These are phyloP conservation scores for Heliconius sara DNA, from an alignment of 2,888 invertebrate genomes.

Conservation along the genomic window DNA sequence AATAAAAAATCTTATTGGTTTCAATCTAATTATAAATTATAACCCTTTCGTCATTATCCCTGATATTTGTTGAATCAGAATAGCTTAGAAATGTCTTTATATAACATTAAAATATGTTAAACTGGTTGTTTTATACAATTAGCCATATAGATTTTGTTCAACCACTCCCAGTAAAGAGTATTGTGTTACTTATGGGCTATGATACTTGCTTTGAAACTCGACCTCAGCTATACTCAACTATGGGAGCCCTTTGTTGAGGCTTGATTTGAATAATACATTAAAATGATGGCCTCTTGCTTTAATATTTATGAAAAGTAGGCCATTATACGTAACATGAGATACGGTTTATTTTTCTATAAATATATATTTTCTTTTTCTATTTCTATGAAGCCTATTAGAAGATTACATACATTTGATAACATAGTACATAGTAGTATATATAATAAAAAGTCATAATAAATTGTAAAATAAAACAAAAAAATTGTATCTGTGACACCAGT, in stretches of 20 bases:
- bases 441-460: not conserved
- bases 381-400: constrained; percentile 16
- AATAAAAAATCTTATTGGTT: too few relatives aligned
- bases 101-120: constrained; percentile 20
- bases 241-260: constrained; percentile 77
- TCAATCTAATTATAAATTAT: too few relatives aligned
- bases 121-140: constrained; percentile 48
- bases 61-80: not conserved
- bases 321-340: constrained; percentile 48
- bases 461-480: too few relatives aligned
- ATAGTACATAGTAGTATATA: not conserved
- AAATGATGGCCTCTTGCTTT: constrained; percentile 69
- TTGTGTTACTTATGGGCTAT: constrained; percentile 71
- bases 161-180: constrained; percentile 62
- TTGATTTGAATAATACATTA: constrained; percentile 80
- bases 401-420: not conserved
- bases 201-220: constrained; percentile 73
- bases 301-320: constrained; percentile 55
- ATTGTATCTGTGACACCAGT: too few relatives aligned
- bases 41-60: not conserved
- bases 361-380: constrained; percentile 22
- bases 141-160: constrained; percentile 47
- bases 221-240: constrained; percentile 67
- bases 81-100: not conserved
- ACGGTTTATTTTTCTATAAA: constrained; percentile 29